These are phyloP conservation scores for Macrosteles quadrilineatus DNA, from an alignment of 1,140 invertebrate species.

Conservation along the genomic window DNA sequence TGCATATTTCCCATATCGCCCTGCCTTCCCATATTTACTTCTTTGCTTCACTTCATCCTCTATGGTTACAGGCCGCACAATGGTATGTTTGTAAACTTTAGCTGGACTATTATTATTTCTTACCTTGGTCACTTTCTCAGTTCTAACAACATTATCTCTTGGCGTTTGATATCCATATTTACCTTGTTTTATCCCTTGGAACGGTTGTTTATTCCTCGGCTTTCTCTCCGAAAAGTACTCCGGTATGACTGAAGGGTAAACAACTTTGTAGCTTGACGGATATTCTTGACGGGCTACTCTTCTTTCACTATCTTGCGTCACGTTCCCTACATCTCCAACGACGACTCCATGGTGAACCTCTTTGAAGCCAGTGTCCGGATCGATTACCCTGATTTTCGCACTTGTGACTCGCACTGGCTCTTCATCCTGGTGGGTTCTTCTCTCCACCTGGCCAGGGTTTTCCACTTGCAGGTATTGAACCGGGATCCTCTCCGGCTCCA, in stretches of 20 bases:
- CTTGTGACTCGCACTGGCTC: not conserved
- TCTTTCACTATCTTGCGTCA: too few species aligned
- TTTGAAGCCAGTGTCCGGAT: slow-evolving; percentile 10
- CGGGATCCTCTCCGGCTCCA: slow-evolving; percentile 6
- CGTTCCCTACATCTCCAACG: not conserved
- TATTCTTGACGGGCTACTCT: not conserved
- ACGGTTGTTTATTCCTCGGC: not conserved
- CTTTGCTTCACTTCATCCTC: not conserved
- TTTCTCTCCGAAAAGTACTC: not conserved
- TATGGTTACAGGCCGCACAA: not conserved
- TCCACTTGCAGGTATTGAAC: not conserved
- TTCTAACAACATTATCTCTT: slow-evolving; percentile 10
- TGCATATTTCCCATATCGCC: slow-evolving; percentile 5
- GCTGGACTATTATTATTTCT: slow-evolving; percentile 11
- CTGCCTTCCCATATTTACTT: not conserved
- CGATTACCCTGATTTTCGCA: slow-evolving; percentile 1
- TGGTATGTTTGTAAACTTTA: slow-evolving; percentile 6
- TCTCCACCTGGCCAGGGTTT: not conserved
- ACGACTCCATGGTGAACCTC: not conserved
- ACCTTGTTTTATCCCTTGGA: not conserved
- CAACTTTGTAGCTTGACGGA: not conserved
- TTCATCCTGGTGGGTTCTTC: not conserved
- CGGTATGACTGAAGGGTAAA: not conserved
- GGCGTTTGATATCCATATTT: slow-evolving; percentile 18
- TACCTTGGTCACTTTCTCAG: not conserved